Percentiles rank a stretch among this genome's conserved stretches.
phyloP scores from a whole-genome alignment of 2,888 invertebrate species.

The Colletes collaris region DNA sequence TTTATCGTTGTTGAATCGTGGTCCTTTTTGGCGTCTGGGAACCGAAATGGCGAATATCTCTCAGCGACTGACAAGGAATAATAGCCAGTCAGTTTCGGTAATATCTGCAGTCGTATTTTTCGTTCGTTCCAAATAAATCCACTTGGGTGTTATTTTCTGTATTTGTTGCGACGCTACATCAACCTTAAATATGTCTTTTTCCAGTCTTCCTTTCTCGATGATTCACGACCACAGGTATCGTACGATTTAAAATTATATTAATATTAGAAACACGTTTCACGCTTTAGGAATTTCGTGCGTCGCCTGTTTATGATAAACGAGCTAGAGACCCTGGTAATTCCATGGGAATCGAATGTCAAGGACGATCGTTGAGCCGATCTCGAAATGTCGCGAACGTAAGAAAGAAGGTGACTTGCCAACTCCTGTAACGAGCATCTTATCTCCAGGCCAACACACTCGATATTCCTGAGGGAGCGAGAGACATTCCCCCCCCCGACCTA shows the following conservation, averaged over 20 bases:
- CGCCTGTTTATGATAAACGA: neutral
- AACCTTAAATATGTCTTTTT: neutral
- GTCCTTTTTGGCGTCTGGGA: neutral
- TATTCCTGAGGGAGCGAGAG: slow-evolving; percentile 7
- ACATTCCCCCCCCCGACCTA: slow-evolving; percentile 26
- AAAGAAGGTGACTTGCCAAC: neutral
- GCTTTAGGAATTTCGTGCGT: neutral
- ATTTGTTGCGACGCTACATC: too few relatives aligned
- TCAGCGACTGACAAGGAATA: neutral
- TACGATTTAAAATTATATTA: too few relatives aligned
- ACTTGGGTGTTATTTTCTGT: too few relatives aligned
- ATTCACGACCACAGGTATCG: neutral
- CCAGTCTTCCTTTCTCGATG: neutral
- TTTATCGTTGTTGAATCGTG: too few relatives aligned
- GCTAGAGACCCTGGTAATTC: neutral
- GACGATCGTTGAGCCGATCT: neutral
- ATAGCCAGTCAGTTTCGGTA: slow-evolving; percentile 19
- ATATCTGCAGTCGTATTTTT: neutral
- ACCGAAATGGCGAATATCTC: neutral
- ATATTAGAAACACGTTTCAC: too few relatives aligned
- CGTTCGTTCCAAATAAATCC: slow-evolving; percentile 38
- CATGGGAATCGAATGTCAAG: slow-evolving; percentile 24
- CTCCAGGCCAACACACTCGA: slow-evolving; percentile 22
- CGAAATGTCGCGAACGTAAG: slow-evolving; percentile 21
- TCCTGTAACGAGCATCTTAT: slow-evolving; percentile 38